Percentiles rank a stretch among this genome's conserved stretches.
Conservation (phyloP, 1,140 invertebrate species). For the Lasioglossum baleicum region DNA sequence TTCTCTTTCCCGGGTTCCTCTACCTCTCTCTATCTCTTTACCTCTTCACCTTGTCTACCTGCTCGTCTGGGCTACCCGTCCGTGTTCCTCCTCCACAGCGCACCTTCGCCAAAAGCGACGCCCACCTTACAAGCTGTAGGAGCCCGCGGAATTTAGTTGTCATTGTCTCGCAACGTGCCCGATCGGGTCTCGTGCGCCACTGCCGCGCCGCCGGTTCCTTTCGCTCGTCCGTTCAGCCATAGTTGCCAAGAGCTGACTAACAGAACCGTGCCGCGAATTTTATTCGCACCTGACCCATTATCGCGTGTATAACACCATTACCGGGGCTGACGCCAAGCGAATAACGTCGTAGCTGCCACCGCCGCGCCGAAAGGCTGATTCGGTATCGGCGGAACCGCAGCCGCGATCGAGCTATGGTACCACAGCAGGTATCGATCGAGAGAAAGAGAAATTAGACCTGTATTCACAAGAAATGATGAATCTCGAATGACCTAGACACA, state of each 20-base stretch:
- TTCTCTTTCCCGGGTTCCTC: slow-evolving; percentile 38
- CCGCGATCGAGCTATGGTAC: background rate
- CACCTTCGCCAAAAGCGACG: slow-evolving; percentile 48
- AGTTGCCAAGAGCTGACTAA: slow-evolving; percentile 76
- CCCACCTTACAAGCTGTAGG: slow-evolving; percentile 55
- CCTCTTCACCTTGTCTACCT: slow-evolving; percentile 1
- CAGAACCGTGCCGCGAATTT: slow-evolving; percentile 74
- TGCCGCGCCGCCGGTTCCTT: background rate
- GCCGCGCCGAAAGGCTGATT: background rate
- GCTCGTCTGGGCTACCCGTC: slow-evolving; percentile 6
- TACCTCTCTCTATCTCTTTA: background rate
- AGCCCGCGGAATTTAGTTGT: slow-evolving; percentile 73
- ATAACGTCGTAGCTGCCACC: background rate
- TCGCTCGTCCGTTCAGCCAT: slow-evolving; percentile 42
- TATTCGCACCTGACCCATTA: slow-evolving; percentile 67
- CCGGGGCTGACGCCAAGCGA: background rate
- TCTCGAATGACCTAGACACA: background rate
- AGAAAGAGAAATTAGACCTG: background rate
- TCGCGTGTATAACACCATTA: slow-evolving; percentile 10
- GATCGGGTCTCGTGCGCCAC: slow-evolving; percentile 63
- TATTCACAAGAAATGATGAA: too few relatives aligned
- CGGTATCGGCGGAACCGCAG: background rate
- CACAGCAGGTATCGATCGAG: background rate
- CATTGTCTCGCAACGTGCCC: slow-evolving; percentile 75
- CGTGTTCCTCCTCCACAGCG: background rate